A percentile compares a stretch with the other conserved stretches of the same genome.
Conservation (phyloP, 2,888 invertebrate genomes). For the Stramonita haemastoma region DNA sequence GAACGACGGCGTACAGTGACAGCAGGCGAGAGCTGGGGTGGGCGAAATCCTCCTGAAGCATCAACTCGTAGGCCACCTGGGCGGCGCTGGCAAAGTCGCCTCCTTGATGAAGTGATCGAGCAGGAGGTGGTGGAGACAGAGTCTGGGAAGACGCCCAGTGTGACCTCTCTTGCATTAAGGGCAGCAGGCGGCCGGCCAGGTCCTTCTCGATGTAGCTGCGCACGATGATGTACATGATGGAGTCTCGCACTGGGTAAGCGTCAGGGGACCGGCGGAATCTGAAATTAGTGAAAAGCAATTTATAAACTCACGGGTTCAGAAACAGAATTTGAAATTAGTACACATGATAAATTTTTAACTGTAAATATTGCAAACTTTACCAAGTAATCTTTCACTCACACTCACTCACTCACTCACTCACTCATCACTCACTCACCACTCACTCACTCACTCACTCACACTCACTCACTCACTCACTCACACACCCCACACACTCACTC, state of each 20-base stretch:
- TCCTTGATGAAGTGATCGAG: conserved; percentile 87
- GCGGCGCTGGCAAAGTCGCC: conserved; percentile 85
- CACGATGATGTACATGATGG: conserved; percentile 90
- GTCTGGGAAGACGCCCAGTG: conserved; percentile 90
- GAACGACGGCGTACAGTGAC: conserved; percentile 86
- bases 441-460: too few relatives aligned
- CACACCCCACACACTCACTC: too few relatives aligned
- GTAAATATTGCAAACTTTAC: not conserved
- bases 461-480: too few relatives aligned
- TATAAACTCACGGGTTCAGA: too few relatives aligned
- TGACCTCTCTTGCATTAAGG: conserved; percentile 86
- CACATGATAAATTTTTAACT: not conserved
- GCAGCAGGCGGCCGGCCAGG: conserved; percentile 83
- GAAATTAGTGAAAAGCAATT: not conserved
- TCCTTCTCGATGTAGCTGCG: conserved; percentile 79
- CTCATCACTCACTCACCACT: not conserved
- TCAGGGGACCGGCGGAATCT: conserved; percentile 36
- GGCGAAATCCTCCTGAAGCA: conserved; percentile 92
- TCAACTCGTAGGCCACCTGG: conserved; percentile 86
- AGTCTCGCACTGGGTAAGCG: conserved; percentile 80
- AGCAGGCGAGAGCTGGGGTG: conserved; percentile 85
- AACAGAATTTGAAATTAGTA: too few relatives aligned
- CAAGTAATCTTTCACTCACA: not conserved
- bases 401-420: not conserved
- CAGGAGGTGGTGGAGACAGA: conserved; percentile 86